Evolutionary conservation across 2,797 vertebrate species (phyloP), one percentile per base, ranked within the genome.

Genomic region (Sebastes steindachneri): DNA sequence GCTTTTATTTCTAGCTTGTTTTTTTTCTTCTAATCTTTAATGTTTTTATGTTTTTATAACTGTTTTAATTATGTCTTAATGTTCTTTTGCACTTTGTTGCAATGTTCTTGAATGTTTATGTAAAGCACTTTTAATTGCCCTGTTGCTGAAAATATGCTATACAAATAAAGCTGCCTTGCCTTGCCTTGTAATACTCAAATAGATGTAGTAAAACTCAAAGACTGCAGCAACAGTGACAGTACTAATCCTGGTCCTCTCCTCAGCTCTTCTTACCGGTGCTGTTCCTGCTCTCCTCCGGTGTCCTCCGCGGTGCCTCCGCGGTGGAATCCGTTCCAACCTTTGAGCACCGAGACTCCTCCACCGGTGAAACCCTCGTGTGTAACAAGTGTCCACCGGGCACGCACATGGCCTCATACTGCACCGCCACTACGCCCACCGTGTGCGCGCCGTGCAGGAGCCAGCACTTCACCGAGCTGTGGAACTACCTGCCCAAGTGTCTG

Each of bases 401-500:
- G 1, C 68, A 90, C 82, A 83, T 93, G 93, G n/a, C 11, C 0
- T 72, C 68, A 0, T 33, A 89, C 70, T 96, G 96, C 88, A 95
- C 92, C 2, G 68, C 77, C 53, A 82, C 58, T 41, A 12, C n/a
- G 3, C 21, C 51, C n/a, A 96, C 95, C 0, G 1, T 45, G 64
- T 96, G 96, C 67, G 19, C 0, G 1, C 15, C 62, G 0, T 96
- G 96, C 73, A 75, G 51, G 2, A 0, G 0, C 0, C 8, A 75
- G 0, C 93, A 95, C 68, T 96, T 67, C 88, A 96, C 95, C 0
- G 80, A 93, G 80, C 53, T 90, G 75, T 95, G 92, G 93, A 95
- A 96, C 88, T 95, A 94, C 90, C 68, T 96, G 75, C 68, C 89
- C 11, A 91, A 60, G 59, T 96, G 96, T 59, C 90, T 96, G 37